phyloP scores from a whole-genome alignment of 2,888 invertebrate species.

The Psylliodes chrysocephalus region DNA sequence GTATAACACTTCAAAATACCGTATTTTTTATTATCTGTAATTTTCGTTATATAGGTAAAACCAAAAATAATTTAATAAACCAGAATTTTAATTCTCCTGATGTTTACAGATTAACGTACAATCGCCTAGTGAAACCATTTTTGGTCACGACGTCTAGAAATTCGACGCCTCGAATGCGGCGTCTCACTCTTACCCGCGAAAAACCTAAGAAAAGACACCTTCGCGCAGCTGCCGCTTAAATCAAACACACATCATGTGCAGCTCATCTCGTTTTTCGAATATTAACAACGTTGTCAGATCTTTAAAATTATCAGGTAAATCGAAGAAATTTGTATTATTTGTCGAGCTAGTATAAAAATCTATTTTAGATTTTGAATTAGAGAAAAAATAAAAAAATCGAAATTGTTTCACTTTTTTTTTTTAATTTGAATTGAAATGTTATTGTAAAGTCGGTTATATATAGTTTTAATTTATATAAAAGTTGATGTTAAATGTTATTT shows the following conservation, averaged over 20 bases:
- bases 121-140: slow-evolving; percentile 70
- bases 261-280: slow-evolving; percentile 17
- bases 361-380: no score
- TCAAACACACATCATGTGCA: slow-evolving; percentile 20
- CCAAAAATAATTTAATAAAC: background rate
- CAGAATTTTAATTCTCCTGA: slow-evolving; percentile 3
- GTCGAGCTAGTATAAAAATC: no score
- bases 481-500: no score
- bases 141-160: slow-evolving; percentile 77
- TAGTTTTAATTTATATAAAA: no score
- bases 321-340: no score
- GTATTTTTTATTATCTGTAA: no score
- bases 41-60: no score
- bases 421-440: no score
- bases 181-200: slow-evolving; percentile 52
- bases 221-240: slow-evolving; percentile 48
- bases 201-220: slow-evolving; percentile 14
- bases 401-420: no score
- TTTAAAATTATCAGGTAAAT: background rate
- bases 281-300: slow-evolving; percentile 17
- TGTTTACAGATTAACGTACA: slow-evolving; percentile 50
- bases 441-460: no score
- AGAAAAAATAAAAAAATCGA: no score
- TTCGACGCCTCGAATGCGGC: slow-evolving; percentile 58
- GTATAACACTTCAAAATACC: no score